A percentile compares a stretch with the other conserved stretches of the same genome.
phyloP scores from a whole-genome alignment of 2,888 invertebrate genomes.

The Pogonocherus hispidulus region DNA sequence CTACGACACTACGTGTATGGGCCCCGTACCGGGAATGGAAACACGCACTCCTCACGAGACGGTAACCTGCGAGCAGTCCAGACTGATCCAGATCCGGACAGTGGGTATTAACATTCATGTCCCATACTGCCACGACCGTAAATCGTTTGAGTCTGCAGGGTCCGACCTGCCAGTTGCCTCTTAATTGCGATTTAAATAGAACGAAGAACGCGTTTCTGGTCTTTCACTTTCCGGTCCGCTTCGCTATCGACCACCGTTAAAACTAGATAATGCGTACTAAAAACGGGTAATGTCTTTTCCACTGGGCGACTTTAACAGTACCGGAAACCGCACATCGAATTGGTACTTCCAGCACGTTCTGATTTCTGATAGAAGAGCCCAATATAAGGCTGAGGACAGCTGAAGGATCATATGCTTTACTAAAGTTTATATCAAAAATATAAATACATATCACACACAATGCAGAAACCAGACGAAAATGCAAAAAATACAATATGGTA shows the following conservation, averaged over 20 bases:
- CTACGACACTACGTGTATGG: no score
- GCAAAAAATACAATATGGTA: no score
- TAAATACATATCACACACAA: no score
- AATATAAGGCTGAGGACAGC: no score
- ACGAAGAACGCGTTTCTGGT: constrained; percentile 38
- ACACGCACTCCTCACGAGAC: background rate
- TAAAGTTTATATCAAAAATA: no score
- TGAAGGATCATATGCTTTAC: no score
- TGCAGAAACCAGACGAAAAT: no score
- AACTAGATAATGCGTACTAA: background rate
- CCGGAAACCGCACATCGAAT: no score
- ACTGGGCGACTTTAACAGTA: background rate
- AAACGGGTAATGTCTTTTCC: background rate
- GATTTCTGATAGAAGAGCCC: no score
- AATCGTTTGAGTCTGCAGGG: constrained; percentile 51
- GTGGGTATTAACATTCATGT: constrained; percentile 52
- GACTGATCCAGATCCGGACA: constrained; percentile 43
- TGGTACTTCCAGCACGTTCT: no score
- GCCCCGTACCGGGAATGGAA: no score
- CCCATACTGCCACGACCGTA: constrained; percentile 52
- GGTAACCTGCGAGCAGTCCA: constrained; percentile 19
- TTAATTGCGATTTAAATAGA: constrained; percentile 54
- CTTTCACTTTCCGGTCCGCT: constrained; percentile 24
- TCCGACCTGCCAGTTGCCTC: constrained; percentile 46
- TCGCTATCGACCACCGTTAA: constrained; percentile 9